Evolutionary conservation across 2,113 vertebrate genomes (phyloP).

Genomic region (Colossoma macropomum): DNA sequence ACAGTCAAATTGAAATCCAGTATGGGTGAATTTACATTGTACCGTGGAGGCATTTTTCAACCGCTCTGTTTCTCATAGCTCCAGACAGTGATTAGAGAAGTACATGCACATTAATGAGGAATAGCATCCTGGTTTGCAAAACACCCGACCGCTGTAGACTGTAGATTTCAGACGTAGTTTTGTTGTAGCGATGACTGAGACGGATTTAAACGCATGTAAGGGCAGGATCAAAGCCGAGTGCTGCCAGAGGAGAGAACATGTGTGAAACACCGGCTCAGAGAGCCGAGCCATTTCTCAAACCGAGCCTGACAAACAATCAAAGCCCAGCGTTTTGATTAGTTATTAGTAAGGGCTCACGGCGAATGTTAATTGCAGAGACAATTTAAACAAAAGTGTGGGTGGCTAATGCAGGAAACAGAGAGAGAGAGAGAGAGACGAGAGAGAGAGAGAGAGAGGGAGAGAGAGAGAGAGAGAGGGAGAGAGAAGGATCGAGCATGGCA

Average conservation of each 20-base stretch:
- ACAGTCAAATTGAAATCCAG: too few relatives aligned
- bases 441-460: conserved; percentile 38
- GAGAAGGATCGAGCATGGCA: conserved; percentile 14
- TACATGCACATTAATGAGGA: background rate
- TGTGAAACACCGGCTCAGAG: conserved; percentile 57
- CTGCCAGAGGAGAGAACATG: conserved; percentile 54
- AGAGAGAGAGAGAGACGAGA: conserved; percentile 40
- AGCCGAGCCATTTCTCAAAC: conserved; percentile 53
- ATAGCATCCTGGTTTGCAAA: background rate
- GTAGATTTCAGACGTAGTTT: background rate
- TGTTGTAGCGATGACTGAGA: background rate
- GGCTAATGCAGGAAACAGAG: conserved; percentile 46
- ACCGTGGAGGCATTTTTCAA: background rate
- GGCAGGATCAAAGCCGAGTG: conserved; percentile 11
- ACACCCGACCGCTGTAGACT: too few relatives aligned
- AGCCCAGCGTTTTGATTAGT: conserved; percentile 58
- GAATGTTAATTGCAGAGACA: conserved; percentile 53
- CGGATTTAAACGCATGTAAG: conserved; percentile 10
- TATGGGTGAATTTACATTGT: background rate
- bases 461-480: conserved; percentile 26
- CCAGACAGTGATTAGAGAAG: background rate
- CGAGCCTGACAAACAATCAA: conserved; percentile 58
- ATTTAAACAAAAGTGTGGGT: conserved; percentile 65
- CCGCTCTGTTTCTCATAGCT: background rate
- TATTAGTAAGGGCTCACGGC: conserved; percentile 55